A percentile compares a stretch with the other conserved stretches of the same genome.
These are phyloP conservation scores for Heterocephalus glaber DNA, from an alignment of 2,113 vertebrate genomes.

Conservation along the genomic window DNA sequence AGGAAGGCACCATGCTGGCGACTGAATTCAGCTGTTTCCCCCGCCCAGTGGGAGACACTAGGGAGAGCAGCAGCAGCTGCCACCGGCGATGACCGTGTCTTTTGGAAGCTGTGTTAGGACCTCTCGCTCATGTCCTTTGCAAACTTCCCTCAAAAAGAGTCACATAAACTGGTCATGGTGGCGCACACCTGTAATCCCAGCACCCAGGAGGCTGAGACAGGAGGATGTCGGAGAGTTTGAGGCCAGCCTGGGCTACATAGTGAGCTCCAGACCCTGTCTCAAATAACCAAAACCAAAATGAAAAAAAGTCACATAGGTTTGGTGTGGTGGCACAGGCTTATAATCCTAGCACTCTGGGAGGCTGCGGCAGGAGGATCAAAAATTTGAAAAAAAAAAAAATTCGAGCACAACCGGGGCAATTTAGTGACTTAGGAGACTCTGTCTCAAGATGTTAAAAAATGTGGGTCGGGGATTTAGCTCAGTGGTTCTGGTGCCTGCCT, in stretches of 20 bases:
- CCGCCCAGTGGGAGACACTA: neutral
- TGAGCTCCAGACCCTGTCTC: too few species aligned
- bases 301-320: neutral
- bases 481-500: too few species aligned
- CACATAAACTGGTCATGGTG: neutral
- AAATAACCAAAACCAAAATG: too few species aligned
- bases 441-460: neutral
- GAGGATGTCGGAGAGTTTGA: too few species aligned
- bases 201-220: neutral
- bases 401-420: neutral
- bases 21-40: neutral
- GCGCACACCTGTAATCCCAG: neutral
- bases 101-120: neutral
- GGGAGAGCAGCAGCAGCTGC: neutral
- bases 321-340: neutral
- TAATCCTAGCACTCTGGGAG: too few species aligned
- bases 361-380: neutral
- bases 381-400: too few species aligned
- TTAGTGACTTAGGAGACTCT: neutral
- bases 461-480: too few species aligned
- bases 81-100: accelerated
- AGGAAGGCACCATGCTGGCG: neutral
- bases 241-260: too few species aligned
- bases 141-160: neutral
- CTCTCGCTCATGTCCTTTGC: neutral